These are phyloP conservation scores for Ceyx melanurus DNA, from an alignment of 2,113 vertebrate species.

Conservation along the genomic window DNA sequence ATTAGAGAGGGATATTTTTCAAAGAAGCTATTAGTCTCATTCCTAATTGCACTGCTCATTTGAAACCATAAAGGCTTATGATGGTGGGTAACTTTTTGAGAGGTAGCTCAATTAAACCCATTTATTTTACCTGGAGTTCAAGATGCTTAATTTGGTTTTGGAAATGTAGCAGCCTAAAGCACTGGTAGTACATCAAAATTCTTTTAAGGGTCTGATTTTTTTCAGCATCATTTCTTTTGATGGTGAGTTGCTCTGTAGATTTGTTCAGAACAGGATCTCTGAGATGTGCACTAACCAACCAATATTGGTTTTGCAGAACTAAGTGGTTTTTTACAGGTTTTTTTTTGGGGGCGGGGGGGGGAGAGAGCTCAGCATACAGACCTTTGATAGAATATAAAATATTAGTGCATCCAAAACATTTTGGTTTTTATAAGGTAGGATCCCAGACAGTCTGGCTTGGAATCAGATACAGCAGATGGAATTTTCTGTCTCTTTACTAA, in stretches of 20 bases:
- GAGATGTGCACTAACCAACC: not conserved
- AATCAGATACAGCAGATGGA: constrained; percentile 47
- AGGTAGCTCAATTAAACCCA: not conserved
- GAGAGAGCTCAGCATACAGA: constrained; percentile 19
- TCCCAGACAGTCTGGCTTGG: constrained; percentile 37
- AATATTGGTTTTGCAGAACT: not conserved
- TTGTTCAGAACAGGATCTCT: not conserved
- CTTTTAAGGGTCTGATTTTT: not conserved
- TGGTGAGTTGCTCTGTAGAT: not conserved
- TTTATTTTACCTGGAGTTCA: constrained; percentile 11
- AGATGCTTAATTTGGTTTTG: not conserved
- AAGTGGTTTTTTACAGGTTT: not conserved
- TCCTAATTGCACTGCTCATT: constrained; percentile 40
- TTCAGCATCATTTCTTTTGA: not conserved
- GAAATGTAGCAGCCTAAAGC: not conserved
- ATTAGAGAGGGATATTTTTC: not conserved
- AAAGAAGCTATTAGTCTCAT: not conserved
- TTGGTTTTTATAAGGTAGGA: constrained; percentile 37
- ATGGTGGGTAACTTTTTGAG: not conserved
- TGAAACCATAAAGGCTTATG: constrained; percentile 15
- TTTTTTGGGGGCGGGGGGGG: not conserved
- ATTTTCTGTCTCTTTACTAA: constrained; percentile 38
- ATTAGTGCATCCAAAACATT: constrained; percentile 34
- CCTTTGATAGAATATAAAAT: constrained; percentile 36
- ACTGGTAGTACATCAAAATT: not conserved